These are phyloP conservation scores for Oryctolagus cuniculus DNA, from an alignment of 2,113 vertebrate species.

Conservation along the genomic window mOryCun1.1 NC_091432.1:83845001-83845500, in stretches of 20 bases:
- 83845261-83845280: not conserved
- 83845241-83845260: not conserved
- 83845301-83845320: not conserved
- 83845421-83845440: not conserved
- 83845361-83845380: not conserved
- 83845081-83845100: conserved; percentile 26
- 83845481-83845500: accelerated
- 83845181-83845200: not conserved
- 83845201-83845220: not conserved
- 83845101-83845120: not conserved
- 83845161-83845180: not conserved
- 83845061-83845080: conserved; percentile 19
- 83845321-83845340: not conserved
- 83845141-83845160: too few relatives aligned
- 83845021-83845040: not conserved
- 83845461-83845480: too few relatives aligned
- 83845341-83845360: not conserved
- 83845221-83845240: conserved; percentile 9
- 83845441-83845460: too few relatives aligned
- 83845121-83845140: too few relatives aligned
- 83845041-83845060: conserved; percentile 40
- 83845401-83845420: not conserved
- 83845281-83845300: not conserved
- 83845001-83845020: conserved; percentile 28
- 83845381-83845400: not conserved